Base-by-base conservation (phyloP, 1,140 invertebrate genomes). In the Parasteatoda tepidariorum region DNA sequence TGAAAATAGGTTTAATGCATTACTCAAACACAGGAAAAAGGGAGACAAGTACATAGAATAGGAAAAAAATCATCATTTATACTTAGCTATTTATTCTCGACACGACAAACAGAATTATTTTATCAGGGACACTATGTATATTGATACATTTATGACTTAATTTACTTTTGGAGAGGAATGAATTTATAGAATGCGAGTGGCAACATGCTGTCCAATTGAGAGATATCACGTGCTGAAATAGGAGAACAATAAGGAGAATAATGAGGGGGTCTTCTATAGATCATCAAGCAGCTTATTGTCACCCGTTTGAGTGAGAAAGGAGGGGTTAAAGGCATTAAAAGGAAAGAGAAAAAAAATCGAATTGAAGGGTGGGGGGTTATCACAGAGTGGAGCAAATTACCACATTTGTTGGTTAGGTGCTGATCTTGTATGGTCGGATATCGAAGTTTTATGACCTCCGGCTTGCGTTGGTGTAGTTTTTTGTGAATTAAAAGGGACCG, bases 401-500 rank as follows among this genome's bases (percentile, higher is more conserved):
- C 41, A 67, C 76, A 79, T 79, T 78, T 78, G 64, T 79, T 79
- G 76, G 76, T 68, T 79, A 68, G 64, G 64, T 78, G 74, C 61
- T 38, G 76, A 68, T 68, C 62, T 79, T 68, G 62, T 34, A 68
- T 57, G 33, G 64, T 68, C 22, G 11, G 28, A 22, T 34, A 68
- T 79, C 18, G 28, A 68, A 41, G 62, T 79, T 79, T 78, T 68
- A 68, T 79, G 76, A 68, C 30, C 64, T 24, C 34, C 18, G 30
- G n/a, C 18, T 59, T 59, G 2, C 7, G 57, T 22, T 22, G 9
- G 57, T 59, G 57, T 26, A n/a, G 6, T 22, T 59, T 59, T 26
- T 22, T 59, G 24, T 59, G 15, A 15, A 22, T 13, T 7, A 59
- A n/a, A 59, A 4, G 38, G 38, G 38, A 48, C 18, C 9, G 38